These are phyloP conservation scores for Scaptomyza parva DNA, from an alignment of 2,888 invertebrate genomes.

Conservation along the genomic window DNA sequence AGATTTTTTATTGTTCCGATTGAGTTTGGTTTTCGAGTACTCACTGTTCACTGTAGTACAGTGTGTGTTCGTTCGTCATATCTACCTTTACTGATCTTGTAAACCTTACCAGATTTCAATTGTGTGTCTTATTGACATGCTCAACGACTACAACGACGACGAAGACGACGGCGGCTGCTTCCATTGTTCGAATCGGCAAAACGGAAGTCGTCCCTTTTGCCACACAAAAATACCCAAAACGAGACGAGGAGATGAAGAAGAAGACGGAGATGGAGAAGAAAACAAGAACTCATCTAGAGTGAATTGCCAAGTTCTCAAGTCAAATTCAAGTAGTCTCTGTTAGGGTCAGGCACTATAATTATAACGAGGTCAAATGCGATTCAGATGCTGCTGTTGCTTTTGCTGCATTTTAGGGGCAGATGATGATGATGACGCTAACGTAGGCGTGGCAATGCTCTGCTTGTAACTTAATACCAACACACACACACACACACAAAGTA, in stretches of 20 bases:
- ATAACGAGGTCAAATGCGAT: conserved; percentile 73
- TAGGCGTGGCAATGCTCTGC: conserved; percentile 52
- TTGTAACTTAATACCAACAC: conserved; percentile 62
- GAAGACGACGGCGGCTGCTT: conserved; percentile 29
- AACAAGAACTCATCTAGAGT: conserved; percentile 16
- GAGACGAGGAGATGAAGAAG: not conserved
- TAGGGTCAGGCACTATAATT: conserved; percentile 72
- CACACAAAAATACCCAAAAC: conserved; percentile 55
- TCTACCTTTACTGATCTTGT: conserved; percentile 68
- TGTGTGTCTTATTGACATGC: conserved; percentile 78
- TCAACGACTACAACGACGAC: conserved; percentile 49
- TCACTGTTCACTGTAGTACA: conserved; percentile 16
- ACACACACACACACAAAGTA: not conserved
- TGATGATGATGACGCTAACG: conserved; percentile 43
- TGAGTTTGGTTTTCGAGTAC: conserved; percentile 48
- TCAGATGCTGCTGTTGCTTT: conserved; percentile 11
- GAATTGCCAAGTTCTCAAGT: conserved; percentile 66
- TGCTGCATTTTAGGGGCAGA: conserved; percentile 40
- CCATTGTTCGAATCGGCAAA: conserved; percentile 39
- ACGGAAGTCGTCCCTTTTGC: conserved; percentile 72
- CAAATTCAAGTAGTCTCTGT: conserved; percentile 65
- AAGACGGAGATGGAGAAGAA: not conserved
- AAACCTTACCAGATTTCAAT: conserved; percentile 58
- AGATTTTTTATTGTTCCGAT: conserved; percentile 41
- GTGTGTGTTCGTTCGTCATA: conserved; percentile 44